Evolutionary conservation across 2,888 invertebrate species (phyloP), one percentile per base, ranked within the genome.

Genomic region (Crepidodera aurea): DNA sequence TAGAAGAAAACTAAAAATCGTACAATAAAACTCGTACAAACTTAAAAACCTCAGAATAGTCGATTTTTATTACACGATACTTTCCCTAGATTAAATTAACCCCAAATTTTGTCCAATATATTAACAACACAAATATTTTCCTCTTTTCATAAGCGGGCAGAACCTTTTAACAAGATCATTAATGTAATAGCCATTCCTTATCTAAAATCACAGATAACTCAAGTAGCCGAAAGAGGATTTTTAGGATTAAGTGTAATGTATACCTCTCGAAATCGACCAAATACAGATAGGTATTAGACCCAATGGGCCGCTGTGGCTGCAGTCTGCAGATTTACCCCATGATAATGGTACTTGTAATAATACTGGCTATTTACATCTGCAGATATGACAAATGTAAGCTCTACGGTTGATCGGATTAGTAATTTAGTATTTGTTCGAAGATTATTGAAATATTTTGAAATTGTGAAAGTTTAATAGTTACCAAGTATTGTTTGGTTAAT

Each of bases 151-250:
- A 13, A 7, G 37, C 15, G 15, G 37, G 2, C 37, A 37, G 15
- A 39, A 25, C 51, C 44, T 55, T 22, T 60, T 62, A 66, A 66
- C 66, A 64, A 64, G 66, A 66, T 66, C 48, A 66, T 61, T 64
- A 60, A 56, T 62, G 66, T 66, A 64, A 64, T 66, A 64, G 59
- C 62, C 65, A 46, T 44, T 55, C 44, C 62, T 66, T 66, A 66
- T 63, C 66, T 60, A 16, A 19, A 50, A 63, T 63, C 63, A 22
- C 39, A 60, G 56, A 60, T 50, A 48, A 44, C 48, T 44, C 29
- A 46, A 59, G 56, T 56, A 32, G 54, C 60, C 63, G 63, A 63
- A 59, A 63, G 54, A 50, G 51, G 59, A 57, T 57, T 57, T 48
- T 48, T 10, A 15, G 55, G 61, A 63, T 63, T 60, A 63, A 19